phyloP scores from a whole-genome alignment of 2,113 vertebrate genomes.

The Eptatretus burgeri region DNA sequence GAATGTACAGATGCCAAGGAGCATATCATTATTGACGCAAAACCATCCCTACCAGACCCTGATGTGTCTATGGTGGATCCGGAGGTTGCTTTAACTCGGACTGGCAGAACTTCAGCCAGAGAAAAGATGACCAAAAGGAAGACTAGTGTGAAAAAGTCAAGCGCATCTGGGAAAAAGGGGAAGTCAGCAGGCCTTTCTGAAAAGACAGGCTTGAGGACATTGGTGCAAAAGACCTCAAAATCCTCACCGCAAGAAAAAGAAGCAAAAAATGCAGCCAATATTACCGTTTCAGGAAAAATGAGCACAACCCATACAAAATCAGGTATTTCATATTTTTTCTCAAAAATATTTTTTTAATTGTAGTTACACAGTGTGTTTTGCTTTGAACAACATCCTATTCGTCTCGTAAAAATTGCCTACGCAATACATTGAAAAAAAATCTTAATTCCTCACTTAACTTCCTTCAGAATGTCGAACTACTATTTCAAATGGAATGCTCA shows the following conservation, averaged over 20 bases:
- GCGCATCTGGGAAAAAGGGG: conserved; percentile 29
- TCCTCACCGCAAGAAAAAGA: conserved; percentile 28
- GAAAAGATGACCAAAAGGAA: conserved; percentile 49
- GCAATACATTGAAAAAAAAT: not conserved
- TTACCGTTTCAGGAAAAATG: conserved; percentile 18
- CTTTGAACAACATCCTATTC: conserved; percentile 40
- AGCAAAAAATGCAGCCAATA: conserved; percentile 26
- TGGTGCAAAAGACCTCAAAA: conserved; percentile 25
- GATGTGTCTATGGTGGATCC: conserved; percentile 94
- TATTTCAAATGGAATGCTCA: too few relatives aligned
- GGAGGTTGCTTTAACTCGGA: conserved; percentile 25
- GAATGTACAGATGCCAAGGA: conserved; percentile 46
- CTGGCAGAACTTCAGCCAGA: conserved; percentile 24
- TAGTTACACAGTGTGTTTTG: conserved; percentile 23
- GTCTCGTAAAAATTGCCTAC: conserved; percentile 18
- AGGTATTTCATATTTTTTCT: conserved; percentile 25
- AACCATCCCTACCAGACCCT: conserved; percentile 41
- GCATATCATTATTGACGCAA: conserved; percentile 36
- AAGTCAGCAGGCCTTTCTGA: conserved; percentile 48
- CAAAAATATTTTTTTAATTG: conserved; percentile 35
- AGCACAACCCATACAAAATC: conserved; percentile 20
- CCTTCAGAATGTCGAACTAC: too few relatives aligned
- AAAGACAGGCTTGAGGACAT: conserved; percentile 32
- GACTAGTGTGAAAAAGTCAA: conserved; percentile 43
- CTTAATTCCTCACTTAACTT: not conserved